Conservation (phyloP, 53 echinoderm and acorn worm genomes). For the Crossaster papposus region DNA sequence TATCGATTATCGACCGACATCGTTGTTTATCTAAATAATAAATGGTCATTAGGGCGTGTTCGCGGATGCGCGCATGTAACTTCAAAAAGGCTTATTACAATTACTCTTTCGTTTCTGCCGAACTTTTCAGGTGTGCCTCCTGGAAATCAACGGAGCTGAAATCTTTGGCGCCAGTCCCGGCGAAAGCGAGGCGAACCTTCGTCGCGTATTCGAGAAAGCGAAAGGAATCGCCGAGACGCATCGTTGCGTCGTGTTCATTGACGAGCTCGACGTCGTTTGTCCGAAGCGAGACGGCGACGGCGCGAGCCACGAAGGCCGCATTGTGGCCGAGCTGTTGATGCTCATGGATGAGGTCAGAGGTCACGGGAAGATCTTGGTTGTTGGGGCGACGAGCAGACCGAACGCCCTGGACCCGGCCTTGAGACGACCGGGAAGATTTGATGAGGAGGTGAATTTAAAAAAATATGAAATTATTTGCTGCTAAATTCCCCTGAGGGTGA, state of each 20-base stretch:
- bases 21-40: no score
- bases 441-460: slow-evolving; percentile 60
- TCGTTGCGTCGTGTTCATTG: slow-evolving; percentile 62
- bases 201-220: slow-evolving; percentile 57
- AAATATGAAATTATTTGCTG: not conserved
- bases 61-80: no score
- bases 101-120: not conserved
- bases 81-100: not conserved
- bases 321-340: slow-evolving; percentile 66
- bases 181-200: slow-evolving; percentile 66
- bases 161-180: slow-evolving; percentile 69
- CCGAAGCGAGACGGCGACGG: slow-evolving; percentile 46
- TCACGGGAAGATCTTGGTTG: slow-evolving; percentile 49
- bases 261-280: slow-evolving; percentile 70
- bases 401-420: slow-evolving; percentile 68
- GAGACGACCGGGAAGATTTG: slow-evolving; percentile 70
- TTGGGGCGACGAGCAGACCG: slow-evolving; percentile 74
- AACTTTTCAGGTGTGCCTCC: slow-evolving; percentile 38
- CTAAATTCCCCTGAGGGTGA: not conserved
- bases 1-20: no score
- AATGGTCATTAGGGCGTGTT: no score
- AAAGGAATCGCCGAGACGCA: slow-evolving; percentile 17
- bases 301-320: slow-evolving; percentile 59
- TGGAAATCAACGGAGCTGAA: slow-evolving; percentile 64
- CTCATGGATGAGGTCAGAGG: slow-evolving; percentile 67